These are phyloP conservation scores for Brachionus rotundiformis DNA, from an alignment of 1,140 invertebrate species.

Conservation along the genomic window DNA sequence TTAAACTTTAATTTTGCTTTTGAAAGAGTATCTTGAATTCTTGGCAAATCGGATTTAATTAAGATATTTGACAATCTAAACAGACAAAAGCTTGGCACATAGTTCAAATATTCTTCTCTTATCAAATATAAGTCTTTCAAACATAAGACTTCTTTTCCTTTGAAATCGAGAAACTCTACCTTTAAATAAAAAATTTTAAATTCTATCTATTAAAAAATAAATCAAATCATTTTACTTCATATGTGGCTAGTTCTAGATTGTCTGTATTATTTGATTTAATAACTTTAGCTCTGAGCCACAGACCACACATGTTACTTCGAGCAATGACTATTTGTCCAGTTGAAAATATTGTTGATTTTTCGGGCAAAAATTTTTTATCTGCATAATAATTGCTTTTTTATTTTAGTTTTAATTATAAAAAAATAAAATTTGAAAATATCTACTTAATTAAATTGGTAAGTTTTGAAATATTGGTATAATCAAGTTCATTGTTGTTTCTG, in stretches of 20 bases:
- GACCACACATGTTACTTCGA: background rate
- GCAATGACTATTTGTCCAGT: slow-evolving; percentile 29
- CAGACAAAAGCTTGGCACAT: background rate
- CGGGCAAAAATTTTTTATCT: slow-evolving; percentile 18
- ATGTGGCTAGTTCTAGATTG: background rate
- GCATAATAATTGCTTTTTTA: slow-evolving; percentile 21
- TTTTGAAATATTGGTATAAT: background rate
- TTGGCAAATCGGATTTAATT: background rate
- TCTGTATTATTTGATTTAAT: slow-evolving; percentile 1
- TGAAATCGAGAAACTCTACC: background rate
- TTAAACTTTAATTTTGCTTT: background rate
- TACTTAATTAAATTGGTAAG: slow-evolving; percentile 7
- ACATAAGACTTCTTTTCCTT: background rate
- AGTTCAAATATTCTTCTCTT: background rate
- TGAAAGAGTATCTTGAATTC: background rate
- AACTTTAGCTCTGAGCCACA: slow-evolving; percentile 22
- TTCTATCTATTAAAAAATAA: background rate
- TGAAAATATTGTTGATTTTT: slow-evolving; percentile 30
- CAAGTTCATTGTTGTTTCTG: background rate
- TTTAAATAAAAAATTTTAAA: background rate
- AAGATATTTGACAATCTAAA: background rate
- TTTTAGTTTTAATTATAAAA: background rate
- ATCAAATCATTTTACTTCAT: background rate
- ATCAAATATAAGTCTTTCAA: background rate
- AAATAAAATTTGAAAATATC: background rate